These are phyloP conservation scores for Scomber colias DNA, from an alignment of 2,113 vertebrate species.

Conservation along the genomic window DNA sequence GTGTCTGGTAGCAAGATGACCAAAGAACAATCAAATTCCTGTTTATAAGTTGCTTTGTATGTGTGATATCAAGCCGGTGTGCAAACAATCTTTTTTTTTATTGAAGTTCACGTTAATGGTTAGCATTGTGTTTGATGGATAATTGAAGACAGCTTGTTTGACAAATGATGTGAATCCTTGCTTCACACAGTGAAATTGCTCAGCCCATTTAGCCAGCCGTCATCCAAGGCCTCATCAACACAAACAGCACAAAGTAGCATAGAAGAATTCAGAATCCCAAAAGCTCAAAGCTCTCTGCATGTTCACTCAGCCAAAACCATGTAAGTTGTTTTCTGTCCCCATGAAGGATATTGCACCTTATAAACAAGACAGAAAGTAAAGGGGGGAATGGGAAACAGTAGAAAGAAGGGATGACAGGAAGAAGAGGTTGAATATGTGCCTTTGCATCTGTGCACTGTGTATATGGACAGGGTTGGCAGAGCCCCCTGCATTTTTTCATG, in stretches of 20 bases:
- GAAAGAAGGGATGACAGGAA: constrained; percentile 15
- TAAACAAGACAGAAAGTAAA: constrained; percentile 22
- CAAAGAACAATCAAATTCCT: constrained; percentile 20
- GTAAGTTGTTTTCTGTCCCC: constrained; percentile 35
- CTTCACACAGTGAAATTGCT: constrained; percentile 38
- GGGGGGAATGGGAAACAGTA: background rate
- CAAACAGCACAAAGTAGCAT: constrained; percentile 48
- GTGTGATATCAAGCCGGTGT: constrained; percentile 34
- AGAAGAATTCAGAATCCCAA: constrained; percentile 44
- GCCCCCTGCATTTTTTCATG: constrained; percentile 44
- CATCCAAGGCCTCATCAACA: constrained; percentile 36
- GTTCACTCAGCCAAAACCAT: constrained; percentile 43
- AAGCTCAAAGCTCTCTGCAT: constrained; percentile 44
- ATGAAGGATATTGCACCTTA: background rate
- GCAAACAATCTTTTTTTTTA: constrained; percentile 44
- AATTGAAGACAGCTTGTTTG: constrained; percentile 40
- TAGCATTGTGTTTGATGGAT: constrained; percentile 32
- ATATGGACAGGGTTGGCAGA: constrained; percentile 25
- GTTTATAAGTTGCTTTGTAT: constrained; percentile 6
- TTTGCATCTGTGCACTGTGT: constrained; percentile 33
- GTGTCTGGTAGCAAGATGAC: constrained; percentile 23
- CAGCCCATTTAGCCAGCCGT: constrained; percentile 44
- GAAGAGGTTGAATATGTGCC: constrained; percentile 27
- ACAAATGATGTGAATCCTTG: constrained; percentile 51
- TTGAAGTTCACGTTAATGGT: constrained; percentile 24